Evolutionary conservation across 2,797 vertebrate genomes (phyloP).

Genomic region (Anisognathus igniventris): DNA sequence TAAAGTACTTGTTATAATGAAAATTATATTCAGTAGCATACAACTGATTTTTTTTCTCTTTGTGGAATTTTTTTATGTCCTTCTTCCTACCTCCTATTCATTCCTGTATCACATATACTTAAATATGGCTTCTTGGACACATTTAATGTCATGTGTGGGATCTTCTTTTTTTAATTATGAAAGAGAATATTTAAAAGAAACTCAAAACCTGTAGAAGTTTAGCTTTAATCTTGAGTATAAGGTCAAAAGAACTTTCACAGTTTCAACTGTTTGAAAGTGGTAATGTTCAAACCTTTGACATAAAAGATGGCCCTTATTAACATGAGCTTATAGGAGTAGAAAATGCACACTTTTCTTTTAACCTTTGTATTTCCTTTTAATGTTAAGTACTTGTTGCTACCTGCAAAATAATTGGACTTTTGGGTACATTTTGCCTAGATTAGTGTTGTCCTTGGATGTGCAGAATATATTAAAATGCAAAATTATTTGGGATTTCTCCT

Average conservation of each 20-base stretch:
- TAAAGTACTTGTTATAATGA: not conserved
- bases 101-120: not conserved
- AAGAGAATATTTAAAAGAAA: not conserved
- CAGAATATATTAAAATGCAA: not conserved
- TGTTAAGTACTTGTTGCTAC: not conserved
- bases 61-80: not conserved
- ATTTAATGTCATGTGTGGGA: not conserved
- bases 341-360: not conserved
- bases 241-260: not conserved
- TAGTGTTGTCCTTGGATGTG: not conserved
- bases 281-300: not conserved
- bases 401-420: not conserved
- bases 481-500: not conserved
- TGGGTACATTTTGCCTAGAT: not conserved
- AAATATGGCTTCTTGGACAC: not conserved
- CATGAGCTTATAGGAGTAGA: not conserved
- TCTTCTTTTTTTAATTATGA: not conserved
- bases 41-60: not conserved
- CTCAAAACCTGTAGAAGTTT: not conserved
- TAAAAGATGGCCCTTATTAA: not conserved
- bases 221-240: not conserved
- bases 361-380: not conserved
- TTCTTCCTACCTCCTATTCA: not conserved
- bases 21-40: not conserved
- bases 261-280: not conserved